Conservation (phyloP, 2,113 vertebrate species). For the Steatornis caripensis region DNA sequence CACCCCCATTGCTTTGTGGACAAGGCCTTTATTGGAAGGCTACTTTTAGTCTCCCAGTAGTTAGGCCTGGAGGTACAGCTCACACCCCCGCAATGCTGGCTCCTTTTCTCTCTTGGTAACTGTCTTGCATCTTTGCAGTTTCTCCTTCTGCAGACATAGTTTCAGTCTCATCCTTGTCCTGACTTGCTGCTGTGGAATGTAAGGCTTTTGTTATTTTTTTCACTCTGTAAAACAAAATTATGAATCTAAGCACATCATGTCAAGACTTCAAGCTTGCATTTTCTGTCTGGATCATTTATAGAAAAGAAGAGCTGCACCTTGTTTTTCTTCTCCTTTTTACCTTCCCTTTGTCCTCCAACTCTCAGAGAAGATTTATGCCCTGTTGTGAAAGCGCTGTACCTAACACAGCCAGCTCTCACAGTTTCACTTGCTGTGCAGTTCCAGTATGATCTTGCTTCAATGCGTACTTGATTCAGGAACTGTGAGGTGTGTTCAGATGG, state of each 20-base stretch:
- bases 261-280: not conserved
- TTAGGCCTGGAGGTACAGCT: not conserved
- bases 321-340: not conserved
- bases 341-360: not conserved
- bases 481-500: constrained; percentile 50
- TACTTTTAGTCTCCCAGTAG: not conserved
- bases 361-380: constrained; percentile 25
- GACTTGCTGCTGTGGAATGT: constrained; percentile 43
- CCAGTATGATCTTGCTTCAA: constrained; percentile 49
- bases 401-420: constrained; percentile 20
- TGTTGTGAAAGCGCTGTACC: constrained; percentile 22
- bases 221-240: not conserved
- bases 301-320: not conserved
- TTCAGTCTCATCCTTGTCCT: constrained; percentile 28
- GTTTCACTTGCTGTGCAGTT: constrained; percentile 45
- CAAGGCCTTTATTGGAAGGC: not conserved
- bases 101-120: not conserved
- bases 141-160: constrained; percentile 6
- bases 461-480: constrained; percentile 42
- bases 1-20: not conserved
- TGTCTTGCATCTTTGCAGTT: constrained; percentile 20
- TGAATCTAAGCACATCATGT: not conserved
- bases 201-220: not conserved
- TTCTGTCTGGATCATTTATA: not conserved
- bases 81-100: not conserved